Base-by-base conservation (phyloP, 2,113 vertebrate genomes). In the Macquaria ambigua region DNA sequence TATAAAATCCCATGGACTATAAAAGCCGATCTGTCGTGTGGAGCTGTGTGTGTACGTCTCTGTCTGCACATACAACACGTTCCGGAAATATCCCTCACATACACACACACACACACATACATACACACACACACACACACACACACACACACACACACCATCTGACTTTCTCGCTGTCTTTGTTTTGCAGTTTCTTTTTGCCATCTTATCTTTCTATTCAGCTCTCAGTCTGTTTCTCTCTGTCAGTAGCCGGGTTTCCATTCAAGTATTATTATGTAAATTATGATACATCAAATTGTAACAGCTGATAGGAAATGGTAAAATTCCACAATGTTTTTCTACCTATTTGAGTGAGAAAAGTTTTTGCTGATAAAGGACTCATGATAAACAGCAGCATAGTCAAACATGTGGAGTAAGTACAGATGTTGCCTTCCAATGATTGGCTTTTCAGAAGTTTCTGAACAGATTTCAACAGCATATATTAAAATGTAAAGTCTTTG, bases 1-100 rank as follows among this genome's bases (percentile, higher is more conserved):
- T 67, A 85, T 93, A 87, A 90, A 93, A 91, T 86, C 77, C 79
- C 55, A 64, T 64, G 77, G 78, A 77, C 91, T 88, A 91, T 93
- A 87, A 91, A 91, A 91, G 78, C 89, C 82, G 25, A 83, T 88
- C 89, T 87, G 87, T 83, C 66, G 52, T 12, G 46, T 41, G 78
- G 77, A 81, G 34, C 46, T 72, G 55, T 74, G 84, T 46, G 71
- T 77, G 82, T 62, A 52, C 28, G 23, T 87, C 82, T 90, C 68
- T 87, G 85, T 87, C 80, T 82, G 56, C 77, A 79, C 84, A 80
- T 73, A 66, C 78, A 78, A 82, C 74, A 70, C 55, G 53, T 83
- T 87, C 77, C 56, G 68, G 70, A 86, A 89, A 86, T 82, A 78
- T 61, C 61, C 34, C 46, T 48, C 28, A 31, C 28, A 31, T 2